A percentile compares a stretch with the other conserved stretches of the same genome.
These are phyloP conservation scores for Bergia sp. DNA, from an alignment of 92 coral and sea anemone species.

Conservation along the genomic window DNA sequence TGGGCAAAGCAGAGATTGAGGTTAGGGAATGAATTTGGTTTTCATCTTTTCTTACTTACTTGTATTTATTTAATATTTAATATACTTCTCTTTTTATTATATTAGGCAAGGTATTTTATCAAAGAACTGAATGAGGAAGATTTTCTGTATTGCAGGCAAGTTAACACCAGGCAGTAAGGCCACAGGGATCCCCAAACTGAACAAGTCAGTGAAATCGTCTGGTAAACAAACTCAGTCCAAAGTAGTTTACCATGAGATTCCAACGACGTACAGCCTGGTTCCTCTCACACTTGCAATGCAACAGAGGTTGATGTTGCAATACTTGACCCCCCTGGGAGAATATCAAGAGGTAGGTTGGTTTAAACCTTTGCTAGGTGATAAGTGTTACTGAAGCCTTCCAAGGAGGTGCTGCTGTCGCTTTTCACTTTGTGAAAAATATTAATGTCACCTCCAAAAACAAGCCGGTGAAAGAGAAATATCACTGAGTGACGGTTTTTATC, in stretches of 20 bases:
- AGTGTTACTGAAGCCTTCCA: too few relatives aligned
- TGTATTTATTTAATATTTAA: too few relatives aligned
- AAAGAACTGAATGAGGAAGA: background rate
- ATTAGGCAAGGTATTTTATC: background rate
- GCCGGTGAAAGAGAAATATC: too few relatives aligned
- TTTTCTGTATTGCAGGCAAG: constrained; percentile 5
- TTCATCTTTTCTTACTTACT: too few relatives aligned
- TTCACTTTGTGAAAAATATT: too few relatives aligned
- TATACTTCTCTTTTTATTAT: too few relatives aligned
- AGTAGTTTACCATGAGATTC: constrained; percentile 62
- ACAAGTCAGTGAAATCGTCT: constrained; percentile 15
- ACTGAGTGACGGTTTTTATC: too few relatives aligned
- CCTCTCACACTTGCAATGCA: constrained; percentile 89
- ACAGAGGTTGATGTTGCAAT: constrained; percentile 84
- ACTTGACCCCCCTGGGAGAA: constrained; percentile 93
- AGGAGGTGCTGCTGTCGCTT: too few relatives aligned
- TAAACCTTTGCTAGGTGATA: background rate
- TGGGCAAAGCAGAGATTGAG: too few relatives aligned
- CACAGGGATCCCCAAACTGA: constrained; percentile 9
- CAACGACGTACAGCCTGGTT: constrained; percentile 71
- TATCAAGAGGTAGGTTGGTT: constrained; percentile 85
- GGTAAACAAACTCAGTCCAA: constrained; percentile 40
- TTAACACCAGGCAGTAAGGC: background rate
- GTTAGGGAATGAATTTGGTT: too few relatives aligned
- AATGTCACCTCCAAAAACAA: too few relatives aligned